Conservation (phyloP, 2,113 vertebrate species). For the Dipodomys stephensi region DNA sequence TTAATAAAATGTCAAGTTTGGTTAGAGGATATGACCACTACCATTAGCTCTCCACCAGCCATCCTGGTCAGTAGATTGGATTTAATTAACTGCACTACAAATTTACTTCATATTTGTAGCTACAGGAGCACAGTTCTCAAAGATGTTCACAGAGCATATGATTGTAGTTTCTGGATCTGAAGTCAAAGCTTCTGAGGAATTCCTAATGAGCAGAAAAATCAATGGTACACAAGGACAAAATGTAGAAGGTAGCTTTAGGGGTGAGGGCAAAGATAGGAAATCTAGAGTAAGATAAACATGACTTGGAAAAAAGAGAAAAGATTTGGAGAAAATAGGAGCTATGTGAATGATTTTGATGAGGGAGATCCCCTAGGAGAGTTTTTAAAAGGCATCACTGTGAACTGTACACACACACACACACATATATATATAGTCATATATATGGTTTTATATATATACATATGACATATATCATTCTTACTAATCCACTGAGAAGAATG, state of each 20-base stretch:
- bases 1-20: slow-evolving; percentile 7
- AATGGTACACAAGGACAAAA: background rate
- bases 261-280: background rate
- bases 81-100: background rate
- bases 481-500: no score
- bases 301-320: background rate
- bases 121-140: background rate
- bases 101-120: background rate
- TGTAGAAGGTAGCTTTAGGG: background rate
- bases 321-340: background rate
- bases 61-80: background rate
- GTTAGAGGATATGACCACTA: background rate
- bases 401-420: no score
- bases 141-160: background rate
- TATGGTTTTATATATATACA: no score
- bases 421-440: no score
- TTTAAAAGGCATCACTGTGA: background rate
- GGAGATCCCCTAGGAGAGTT: no score
- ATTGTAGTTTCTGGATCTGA: background rate
- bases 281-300: background rate
- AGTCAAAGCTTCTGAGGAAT: background rate
- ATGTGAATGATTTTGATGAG: background rate
- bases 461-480: no score
- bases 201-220: background rate
- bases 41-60: no score